Evolutionary conservation across 2,888 invertebrate genomes (phyloP).

Genomic region (Dolichomitus sp.): DNA sequence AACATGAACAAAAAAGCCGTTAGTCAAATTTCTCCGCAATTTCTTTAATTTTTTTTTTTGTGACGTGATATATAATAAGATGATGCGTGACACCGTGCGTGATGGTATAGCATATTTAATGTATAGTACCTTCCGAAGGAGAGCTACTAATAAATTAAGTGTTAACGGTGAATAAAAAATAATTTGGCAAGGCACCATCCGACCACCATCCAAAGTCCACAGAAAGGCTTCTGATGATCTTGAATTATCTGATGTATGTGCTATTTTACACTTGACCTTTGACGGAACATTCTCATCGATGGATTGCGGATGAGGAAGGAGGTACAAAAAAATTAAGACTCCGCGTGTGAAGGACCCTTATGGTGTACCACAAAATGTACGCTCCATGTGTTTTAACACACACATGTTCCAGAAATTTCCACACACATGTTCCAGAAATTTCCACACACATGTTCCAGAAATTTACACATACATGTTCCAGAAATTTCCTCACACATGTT

Average conservation of each 20-base stretch:
- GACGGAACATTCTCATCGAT: background rate
- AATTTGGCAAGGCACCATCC: background rate
- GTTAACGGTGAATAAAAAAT: background rate
- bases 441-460: too few relatives aligned
- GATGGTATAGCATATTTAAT: background rate
- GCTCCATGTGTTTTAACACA: background rate
- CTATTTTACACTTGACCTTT: slow-evolving; percentile 37
- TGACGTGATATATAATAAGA: background rate
- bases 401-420: too few relatives aligned
- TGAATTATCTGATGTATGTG: slow-evolving; percentile 31
- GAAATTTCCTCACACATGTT: too few relatives aligned
- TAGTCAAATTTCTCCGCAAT: background rate
- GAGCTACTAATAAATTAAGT: background rate
- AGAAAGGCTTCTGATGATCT: background rate
- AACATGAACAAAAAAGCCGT: background rate
- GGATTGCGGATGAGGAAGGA: background rate
- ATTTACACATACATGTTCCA: too few relatives aligned
- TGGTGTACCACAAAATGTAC: background rate
- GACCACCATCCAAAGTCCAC: background rate
- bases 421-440: too few relatives aligned
- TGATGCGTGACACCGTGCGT: too few relatives aligned
- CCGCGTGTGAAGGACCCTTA: background rate
- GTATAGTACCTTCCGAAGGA: background rate
- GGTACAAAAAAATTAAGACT: background rate
- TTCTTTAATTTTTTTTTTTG: background rate